Evolutionary conservation across 2,888 invertebrate species (phyloP).

Genomic region (Drymonia ruficornis): DNA sequence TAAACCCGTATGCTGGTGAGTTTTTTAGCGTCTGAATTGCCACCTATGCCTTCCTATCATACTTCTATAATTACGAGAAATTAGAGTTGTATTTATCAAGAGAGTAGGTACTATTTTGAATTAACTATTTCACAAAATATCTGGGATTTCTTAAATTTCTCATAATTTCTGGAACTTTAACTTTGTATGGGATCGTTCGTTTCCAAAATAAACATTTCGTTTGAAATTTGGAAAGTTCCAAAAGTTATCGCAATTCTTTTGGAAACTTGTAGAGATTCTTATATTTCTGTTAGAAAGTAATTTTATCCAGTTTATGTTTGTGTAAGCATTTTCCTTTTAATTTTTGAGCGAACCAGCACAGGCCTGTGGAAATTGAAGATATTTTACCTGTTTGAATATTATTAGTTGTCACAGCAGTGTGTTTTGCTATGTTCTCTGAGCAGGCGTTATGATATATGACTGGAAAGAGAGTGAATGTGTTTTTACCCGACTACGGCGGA

Average conservation of each 20-base stretch:
- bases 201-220: background rate
- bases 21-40: too few species aligned
- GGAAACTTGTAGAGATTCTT: background rate
- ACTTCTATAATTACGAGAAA: too few species aligned
- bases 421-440: background rate
- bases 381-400: background rate
- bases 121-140: too few species aligned
- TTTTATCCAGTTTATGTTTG: too few species aligned
- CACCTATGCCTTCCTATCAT: too few species aligned
- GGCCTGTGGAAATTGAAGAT: background rate
- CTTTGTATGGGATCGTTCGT: background rate
- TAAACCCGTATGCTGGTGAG: too few species aligned
- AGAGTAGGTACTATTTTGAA: background rate
- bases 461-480: too few species aligned
- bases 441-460: background rate
- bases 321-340: too few species aligned
- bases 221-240: background rate
- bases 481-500: too few species aligned
- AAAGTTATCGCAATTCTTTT: background rate
- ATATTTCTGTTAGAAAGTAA: background rate
- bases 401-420: background rate
- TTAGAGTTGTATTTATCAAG: too few species aligned
- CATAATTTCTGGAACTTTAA: background rate
- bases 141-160: too few species aligned
- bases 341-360: background rate